Percentiles rank a stretch among this genome's conserved stretches.
phyloP scores from a whole-genome alignment of 1,140 invertebrate genomes.

The Euglossa dilemma region DNA sequence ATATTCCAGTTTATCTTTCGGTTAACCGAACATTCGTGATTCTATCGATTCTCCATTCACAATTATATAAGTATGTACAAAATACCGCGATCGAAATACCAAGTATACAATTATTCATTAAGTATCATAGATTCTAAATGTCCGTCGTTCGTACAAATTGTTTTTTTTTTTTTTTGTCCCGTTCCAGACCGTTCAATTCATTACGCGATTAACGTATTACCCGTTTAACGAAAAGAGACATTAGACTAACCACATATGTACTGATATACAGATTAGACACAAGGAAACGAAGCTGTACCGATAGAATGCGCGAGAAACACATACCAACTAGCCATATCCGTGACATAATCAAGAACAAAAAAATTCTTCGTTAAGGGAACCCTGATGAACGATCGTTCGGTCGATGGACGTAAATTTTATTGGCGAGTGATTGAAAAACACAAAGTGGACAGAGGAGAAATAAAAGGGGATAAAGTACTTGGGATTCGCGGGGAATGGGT shows the following conservation, averaged over 20 bases:
- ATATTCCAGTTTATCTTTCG: neutral
- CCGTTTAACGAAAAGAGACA: neutral
- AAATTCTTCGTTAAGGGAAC: neutral
- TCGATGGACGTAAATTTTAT: neutral
- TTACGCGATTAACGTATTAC: neutral
- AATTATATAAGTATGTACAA: neutral
- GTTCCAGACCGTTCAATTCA: neutral
- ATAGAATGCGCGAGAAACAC: neutral
- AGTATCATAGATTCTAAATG: neutral
- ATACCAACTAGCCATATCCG: slow-evolving; percentile 44
- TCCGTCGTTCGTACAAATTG: neutral
- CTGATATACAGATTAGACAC: slow-evolving; percentile 5
- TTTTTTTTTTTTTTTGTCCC: neutral
- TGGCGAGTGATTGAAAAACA: no score
- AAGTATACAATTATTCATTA: neutral
- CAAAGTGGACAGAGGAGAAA: neutral
- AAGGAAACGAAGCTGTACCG: neutral
- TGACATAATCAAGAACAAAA: slow-evolving; percentile 32
- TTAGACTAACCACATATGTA: slow-evolving; percentile 11
- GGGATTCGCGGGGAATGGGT: slow-evolving; percentile 20
- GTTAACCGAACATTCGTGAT: neutral
- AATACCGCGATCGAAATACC: neutral
- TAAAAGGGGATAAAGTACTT: neutral
- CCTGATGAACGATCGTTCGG: neutral
- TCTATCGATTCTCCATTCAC: neutral